A percentile compares a stretch with the other conserved stretches of the same genome.
Evolutionary conservation across 2,888 invertebrate species (phyloP).

Genomic region (Steinernema scapterisci): DNA sequence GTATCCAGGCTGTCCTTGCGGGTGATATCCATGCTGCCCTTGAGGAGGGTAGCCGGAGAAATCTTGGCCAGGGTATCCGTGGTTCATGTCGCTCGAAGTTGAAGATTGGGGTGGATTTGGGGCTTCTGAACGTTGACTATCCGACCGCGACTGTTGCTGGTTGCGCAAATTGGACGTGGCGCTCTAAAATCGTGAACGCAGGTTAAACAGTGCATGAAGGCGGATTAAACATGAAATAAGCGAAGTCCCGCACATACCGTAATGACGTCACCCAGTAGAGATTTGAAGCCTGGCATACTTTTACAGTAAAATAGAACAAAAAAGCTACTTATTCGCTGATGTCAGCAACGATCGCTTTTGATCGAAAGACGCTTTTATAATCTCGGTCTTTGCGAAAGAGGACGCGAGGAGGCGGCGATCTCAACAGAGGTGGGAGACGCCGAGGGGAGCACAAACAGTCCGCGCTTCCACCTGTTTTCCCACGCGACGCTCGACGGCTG

Average conservation of each 20-base stretch:
- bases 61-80: background rate
- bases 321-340: background rate
- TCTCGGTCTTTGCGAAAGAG: background rate
- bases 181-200: slow-evolving; percentile 1
- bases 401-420: slow-evolving; percentile 13
- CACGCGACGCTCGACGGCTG: background rate
- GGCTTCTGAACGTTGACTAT: background rate
- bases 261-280: slow-evolving; percentile 2
- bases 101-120: background rate
- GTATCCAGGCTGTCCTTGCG: background rate
- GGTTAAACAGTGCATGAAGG: background rate
- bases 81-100: slow-evolving; percentile 1
- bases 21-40: background rate
- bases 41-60: slow-evolving; percentile 2
- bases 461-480: background rate
- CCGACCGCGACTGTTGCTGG: background rate
- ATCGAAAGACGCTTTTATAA: background rate
- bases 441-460: slow-evolving; percentile 14
- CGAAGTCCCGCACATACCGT: background rate
- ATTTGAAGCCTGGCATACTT: slow-evolving; percentile 13
- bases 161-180: background rate
- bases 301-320: background rate
- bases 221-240: background rate
- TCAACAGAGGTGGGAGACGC: background rate
- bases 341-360: background rate